Evolutionary conservation across 2,888 invertebrate species (phyloP), one percentile per base, ranked within the genome.

Genomic region (Polydrusus tereticollis): DNA sequence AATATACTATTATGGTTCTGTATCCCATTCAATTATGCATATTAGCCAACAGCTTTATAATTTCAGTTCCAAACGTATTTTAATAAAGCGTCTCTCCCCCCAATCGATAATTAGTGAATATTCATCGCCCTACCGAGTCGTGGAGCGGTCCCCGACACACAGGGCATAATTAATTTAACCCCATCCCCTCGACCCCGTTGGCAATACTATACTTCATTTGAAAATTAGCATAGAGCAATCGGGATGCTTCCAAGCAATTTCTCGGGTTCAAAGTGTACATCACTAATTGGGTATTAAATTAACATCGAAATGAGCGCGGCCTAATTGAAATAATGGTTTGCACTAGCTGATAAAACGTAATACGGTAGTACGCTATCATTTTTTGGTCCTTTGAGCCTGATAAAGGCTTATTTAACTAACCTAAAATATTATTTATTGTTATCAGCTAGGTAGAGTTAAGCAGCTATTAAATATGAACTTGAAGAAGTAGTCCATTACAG

Each of bases 91-190:
- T 33, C 60, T 55, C 57, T 69, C 43, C 45, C 43, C 45, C 57
- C 18, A 69, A 70, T 70, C 70, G 43, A 70, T 70, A 59, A 58
- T 64, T 38, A 38, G 70, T 69, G 59, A 70, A 70, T 70, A 70
- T 70, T 70, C 70, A 70, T 70, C 58, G 65, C 58, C 41, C 58
- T 5, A 14, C 33, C 20, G 47, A 57, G 47, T 14, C 63, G 57
- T 12, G n/a, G 65, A 65, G 38, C 59, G 70, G 65, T 52, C 70
- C 58, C 59, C 26, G 57, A 47, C 47, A 36, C 41, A 43, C 58
- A 70, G 45, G 41, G 52, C 70, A 70, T 65, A 70, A 70, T 70
- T 70, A 70, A 70, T 70, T 69, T 41, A 70, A 70, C 70, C 70
- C 65, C 52, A 57, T 59, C 20, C 58, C 63, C 59, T 63, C 33